Conservation (phyloP, 2,113 vertebrate species). For the Microcebus lehilahytsara region DNA sequence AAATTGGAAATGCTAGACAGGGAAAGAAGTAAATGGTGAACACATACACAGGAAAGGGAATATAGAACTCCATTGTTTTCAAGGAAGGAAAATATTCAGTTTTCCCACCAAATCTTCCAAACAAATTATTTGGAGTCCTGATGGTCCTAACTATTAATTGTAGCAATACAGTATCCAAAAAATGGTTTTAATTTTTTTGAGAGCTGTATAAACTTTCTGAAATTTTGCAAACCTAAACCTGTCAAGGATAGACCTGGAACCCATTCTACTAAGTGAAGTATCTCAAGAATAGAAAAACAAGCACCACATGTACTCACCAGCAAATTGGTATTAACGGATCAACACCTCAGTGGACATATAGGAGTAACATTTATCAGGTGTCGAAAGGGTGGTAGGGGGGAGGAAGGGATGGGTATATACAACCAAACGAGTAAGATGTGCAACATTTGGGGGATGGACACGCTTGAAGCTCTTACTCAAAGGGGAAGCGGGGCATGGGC, state of each 20-base stretch:
- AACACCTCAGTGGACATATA: no score
- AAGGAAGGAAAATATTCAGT: background rate
- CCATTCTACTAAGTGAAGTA: no score
- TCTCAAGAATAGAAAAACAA: no score
- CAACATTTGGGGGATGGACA: no score
- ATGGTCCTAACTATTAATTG: background rate
- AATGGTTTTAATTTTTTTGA: background rate
- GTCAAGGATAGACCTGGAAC: background rate
- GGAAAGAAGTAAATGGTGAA: background rate
- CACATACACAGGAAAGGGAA: background rate
- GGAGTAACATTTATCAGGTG: no score
- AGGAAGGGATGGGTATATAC: no score
- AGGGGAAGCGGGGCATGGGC: no score
- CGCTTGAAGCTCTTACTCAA: no score
- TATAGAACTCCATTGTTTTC: background rate
- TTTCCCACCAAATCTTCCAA: background rate
- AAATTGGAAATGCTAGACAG: background rate
- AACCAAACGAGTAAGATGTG: no score
- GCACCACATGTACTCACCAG: no score
- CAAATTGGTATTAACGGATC: no score
- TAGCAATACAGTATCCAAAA: background rate
- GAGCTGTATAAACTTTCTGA: background rate
- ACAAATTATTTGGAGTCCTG: background rate
- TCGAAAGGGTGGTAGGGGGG: no score
- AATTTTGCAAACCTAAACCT: background rate